phyloP scores from a whole-genome alignment of 1,140 invertebrate species.

The Drosophila pandora region DNA sequence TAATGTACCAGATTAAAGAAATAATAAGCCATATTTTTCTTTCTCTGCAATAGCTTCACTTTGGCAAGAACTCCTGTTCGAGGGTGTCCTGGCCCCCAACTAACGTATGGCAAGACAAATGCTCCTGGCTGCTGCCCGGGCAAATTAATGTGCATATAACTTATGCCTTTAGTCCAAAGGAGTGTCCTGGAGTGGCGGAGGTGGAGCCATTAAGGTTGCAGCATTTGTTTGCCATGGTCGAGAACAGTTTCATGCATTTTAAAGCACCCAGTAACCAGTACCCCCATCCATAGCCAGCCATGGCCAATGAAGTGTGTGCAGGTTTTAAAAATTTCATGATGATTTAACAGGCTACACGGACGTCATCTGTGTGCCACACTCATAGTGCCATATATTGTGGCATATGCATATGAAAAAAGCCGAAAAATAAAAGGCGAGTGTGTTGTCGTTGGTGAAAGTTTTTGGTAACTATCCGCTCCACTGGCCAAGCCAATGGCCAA shows the following conservation, averaged over 20 bases:
- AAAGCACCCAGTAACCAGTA: conserved; percentile 41
- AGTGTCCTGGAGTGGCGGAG: conserved; percentile 9
- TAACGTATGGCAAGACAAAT: conserved; percentile 72
- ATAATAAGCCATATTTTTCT: conserved; percentile 7
- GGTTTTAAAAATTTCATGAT: conserved; percentile 73
- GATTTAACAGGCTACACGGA: conserved; percentile 67
- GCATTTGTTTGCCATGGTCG: conserved; percentile 54
- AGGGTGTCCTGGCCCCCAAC: conserved; percentile 18
- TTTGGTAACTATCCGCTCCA: conserved; percentile 42
- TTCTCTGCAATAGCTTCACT: conserved; percentile 13
- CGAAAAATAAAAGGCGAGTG: conserved; percentile 8
- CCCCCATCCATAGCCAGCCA: not conserved
- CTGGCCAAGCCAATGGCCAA: conserved; percentile 42
- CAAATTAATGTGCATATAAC: conserved; percentile 80
- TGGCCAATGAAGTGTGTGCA: conserved; percentile 76
- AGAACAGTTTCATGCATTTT: conserved; percentile 68
- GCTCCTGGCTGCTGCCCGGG: conserved; percentile 65
- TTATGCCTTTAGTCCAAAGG: conserved; percentile 63
- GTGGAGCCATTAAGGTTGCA: conserved; percentile 65
- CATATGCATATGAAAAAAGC: conserved; percentile 45
- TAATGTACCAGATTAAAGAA: not conserved
- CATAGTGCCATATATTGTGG: conserved; percentile 3
- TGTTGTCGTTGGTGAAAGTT: conserved; percentile 28
- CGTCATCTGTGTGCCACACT: conserved; percentile 39
- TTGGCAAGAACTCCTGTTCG: conserved; percentile 21